phyloP scores from a whole-genome alignment of 2,888 invertebrate genomes.

The Cantharis rufa region DNA sequence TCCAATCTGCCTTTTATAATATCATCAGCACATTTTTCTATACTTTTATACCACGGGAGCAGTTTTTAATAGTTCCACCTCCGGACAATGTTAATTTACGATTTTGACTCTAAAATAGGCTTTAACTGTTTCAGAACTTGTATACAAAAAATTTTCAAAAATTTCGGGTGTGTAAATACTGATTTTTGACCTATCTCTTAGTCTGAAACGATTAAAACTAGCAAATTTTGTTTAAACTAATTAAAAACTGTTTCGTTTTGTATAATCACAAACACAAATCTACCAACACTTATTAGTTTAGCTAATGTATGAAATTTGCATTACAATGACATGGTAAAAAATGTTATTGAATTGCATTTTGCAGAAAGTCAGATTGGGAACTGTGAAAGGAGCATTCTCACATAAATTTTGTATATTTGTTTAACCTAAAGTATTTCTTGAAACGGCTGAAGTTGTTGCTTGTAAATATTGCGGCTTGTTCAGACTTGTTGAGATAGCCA shows the following conservation, averaged over 20 bases:
- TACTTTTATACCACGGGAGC: slow-evolving; percentile 17
- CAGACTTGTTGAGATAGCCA: slow-evolving; percentile 54
- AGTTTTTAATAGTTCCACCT: background rate
- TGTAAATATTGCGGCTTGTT: slow-evolving; percentile 66
- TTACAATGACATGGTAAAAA: slow-evolving; percentile 11
- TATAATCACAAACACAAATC: slow-evolving; percentile 20
- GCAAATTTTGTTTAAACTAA: background rate
- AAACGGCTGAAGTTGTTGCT: slow-evolving; percentile 56
- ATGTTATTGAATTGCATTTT: slow-evolving; percentile 42
- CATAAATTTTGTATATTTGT: slow-evolving; percentile 55
- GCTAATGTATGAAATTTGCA: slow-evolving; percentile 32
- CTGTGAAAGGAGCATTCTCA: slow-evolving; percentile 79
- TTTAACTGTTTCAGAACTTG: background rate
- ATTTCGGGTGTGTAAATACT: background rate
- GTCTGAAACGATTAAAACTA: background rate
- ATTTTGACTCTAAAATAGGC: background rate
- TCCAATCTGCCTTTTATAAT: slow-evolving; percentile 63
- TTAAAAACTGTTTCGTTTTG: slow-evolving; percentile 1
- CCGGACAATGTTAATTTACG: background rate
- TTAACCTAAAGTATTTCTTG: slow-evolving; percentile 37
- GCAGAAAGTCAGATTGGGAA: slow-evolving; percentile 71
- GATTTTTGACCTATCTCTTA: background rate
- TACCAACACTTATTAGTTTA: slow-evolving; percentile 28
- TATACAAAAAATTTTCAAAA: background rate
- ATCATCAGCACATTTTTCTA: slow-evolving; percentile 11